These are phyloP conservation scores for Aphelinus atriplicis DNA, from an alignment of 1,140 invertebrate species.

Conservation along the genomic window DNA sequence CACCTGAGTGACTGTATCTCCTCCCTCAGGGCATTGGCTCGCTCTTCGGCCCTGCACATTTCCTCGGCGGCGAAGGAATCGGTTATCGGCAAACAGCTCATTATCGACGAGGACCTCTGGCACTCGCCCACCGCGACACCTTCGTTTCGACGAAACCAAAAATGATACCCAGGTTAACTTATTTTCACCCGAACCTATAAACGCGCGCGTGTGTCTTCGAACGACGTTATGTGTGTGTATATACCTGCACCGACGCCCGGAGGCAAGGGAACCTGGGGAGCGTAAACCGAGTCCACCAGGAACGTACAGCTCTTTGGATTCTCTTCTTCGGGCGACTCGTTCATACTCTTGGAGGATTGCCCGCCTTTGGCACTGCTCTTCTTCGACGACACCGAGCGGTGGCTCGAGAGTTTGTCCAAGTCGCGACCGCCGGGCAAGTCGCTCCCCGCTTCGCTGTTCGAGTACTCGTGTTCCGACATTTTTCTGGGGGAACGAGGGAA, in stretches of 20 bases:
- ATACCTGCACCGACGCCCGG: constrained; percentile 44
- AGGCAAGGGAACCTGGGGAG: constrained; percentile 38
- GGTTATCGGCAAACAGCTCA: constrained; percentile 46
- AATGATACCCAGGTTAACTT: no score
- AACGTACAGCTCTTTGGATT: not conserved
- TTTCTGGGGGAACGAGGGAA: not conserved
- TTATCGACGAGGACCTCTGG: constrained; percentile 40
- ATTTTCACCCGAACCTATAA: no score
- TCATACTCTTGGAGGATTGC: no score
- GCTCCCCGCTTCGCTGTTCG: constrained; percentile 5
- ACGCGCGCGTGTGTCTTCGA: no score
- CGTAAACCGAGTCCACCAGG: not conserved
- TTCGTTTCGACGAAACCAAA: not conserved
- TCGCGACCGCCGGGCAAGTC: not conserved
- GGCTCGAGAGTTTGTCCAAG: not conserved
- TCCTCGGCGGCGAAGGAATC: constrained; percentile 47
- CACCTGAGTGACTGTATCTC: constrained; percentile 50
- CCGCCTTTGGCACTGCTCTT: no score
- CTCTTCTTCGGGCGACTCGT: not conserved
- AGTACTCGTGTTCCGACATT: constrained; percentile 13
- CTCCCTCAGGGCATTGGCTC: constrained; percentile 43
- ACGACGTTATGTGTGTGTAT: not conserved
- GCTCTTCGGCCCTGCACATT: constrained; percentile 46
- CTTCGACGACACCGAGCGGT: not conserved
- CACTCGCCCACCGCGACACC: not conserved